Conservation (phyloP, 2,113 vertebrate genomes). For the Syrrhaptes paradoxus region DNA sequence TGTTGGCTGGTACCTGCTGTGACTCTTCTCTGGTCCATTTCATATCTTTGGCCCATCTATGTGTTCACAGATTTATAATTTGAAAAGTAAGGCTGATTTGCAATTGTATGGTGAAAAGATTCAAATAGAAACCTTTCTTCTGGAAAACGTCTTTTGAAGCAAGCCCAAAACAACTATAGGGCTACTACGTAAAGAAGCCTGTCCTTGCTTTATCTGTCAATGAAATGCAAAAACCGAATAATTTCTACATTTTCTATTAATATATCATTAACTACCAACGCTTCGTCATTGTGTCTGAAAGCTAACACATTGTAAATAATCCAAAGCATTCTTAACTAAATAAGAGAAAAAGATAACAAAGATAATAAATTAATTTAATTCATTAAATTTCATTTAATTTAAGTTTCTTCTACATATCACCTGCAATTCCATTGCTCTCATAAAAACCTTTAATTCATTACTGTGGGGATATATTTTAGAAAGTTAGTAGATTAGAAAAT, state of each 20-base stretch:
- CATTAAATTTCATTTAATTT: no score
- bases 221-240: not conserved
- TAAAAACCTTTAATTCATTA: not conserved
- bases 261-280: not conserved
- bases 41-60: not conserved
- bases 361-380: not conserved
- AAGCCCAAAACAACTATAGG: not conserved
- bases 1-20: not conserved
- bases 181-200: not conserved
- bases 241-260: not conserved
- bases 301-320: not conserved
- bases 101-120: accelerated
- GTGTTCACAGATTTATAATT: not conserved
- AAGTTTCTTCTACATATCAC: not conserved
- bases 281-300: not conserved
- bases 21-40: not conserved
- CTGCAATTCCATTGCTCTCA: not conserved
- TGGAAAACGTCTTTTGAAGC: not conserved
- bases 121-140: not conserved
- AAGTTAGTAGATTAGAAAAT: not conserved
- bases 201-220: not conserved
- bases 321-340: not conserved
- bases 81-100: not conserved
- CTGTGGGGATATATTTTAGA: not conserved
- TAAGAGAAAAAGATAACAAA: not conserved